Percentiles rank a stretch among this genome's conserved stretches.
These are phyloP conservation scores for Sitta carolinensis DNA, from an alignment of 2,797 vertebrate genomes.

Conservation along the genomic window DNA sequence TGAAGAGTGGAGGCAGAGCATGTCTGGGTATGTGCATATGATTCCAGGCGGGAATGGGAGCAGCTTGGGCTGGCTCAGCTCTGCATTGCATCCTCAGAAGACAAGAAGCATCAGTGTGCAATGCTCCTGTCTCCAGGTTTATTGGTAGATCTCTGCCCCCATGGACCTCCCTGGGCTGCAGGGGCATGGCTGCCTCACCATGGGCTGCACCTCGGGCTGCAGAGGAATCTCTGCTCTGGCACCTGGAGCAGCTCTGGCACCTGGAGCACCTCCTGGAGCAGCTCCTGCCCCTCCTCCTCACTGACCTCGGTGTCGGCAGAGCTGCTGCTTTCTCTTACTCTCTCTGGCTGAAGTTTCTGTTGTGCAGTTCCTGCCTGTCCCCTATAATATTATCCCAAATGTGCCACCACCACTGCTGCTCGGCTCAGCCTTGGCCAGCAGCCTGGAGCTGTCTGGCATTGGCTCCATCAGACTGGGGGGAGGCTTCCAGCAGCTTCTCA, in stretches of 20 bases:
- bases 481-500: background rate
- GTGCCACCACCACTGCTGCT: background rate
- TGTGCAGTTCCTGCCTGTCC: background rate
- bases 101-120: background rate
- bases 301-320: background rate
- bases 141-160: background rate
- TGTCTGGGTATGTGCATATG: background rate
- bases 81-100: background rate
- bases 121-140: background rate
- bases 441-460: background rate
- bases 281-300: background rate
- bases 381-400: background rate
- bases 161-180: background rate
- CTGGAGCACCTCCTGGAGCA: background rate
- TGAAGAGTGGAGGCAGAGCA: background rate
- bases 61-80: fast-evolving
- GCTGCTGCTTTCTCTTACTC: background rate
- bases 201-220: background rate
- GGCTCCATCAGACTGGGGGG: background rate
- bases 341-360: background rate
- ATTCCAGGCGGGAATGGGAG: background rate
- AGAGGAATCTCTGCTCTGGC: background rate
- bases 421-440: background rate
- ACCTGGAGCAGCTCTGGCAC: fast-evolving
- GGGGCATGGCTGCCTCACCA: background rate